A percentile compares a stretch with the other conserved stretches of the same genome.
These are phyloP conservation scores for Syrmaticus mikado DNA, from an alignment of 2,113 vertebrate species.

Conservation along the genomic window DNA sequence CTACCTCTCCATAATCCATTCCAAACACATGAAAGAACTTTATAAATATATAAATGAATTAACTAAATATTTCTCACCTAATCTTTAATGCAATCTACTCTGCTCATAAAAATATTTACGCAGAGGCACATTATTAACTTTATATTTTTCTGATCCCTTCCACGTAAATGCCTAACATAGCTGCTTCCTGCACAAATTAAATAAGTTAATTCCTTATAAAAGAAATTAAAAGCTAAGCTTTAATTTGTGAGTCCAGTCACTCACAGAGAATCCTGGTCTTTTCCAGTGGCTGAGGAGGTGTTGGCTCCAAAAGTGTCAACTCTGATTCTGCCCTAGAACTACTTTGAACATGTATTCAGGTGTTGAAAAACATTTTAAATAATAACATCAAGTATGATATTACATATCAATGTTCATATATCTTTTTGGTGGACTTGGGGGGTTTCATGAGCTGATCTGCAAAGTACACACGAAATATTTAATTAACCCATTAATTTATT, in stretches of 20 bases:
- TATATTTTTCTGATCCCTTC: conserved; percentile 23
- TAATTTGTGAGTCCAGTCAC: conserved; percentile 48
- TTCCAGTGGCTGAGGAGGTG: neutral
- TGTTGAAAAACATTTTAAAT: neutral
- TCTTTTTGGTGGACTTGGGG: neutral
- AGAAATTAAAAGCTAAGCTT: conserved; percentile 37
- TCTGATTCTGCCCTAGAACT: neutral
- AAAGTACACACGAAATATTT: neutral
- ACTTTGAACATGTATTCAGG: neutral
- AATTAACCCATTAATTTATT: conserved; percentile 7
- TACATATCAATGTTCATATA: neutral
- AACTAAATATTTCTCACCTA: conserved; percentile 36
- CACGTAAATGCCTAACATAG: neutral
- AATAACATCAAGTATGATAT: neutral
- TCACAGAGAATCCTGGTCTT: conserved; percentile 44
- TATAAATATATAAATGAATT: conserved; percentile 49
- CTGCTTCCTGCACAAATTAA: conserved; percentile 34
- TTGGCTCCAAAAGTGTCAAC: neutral
- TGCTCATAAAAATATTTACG: conserved; percentile 35
- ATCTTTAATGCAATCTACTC: conserved; percentile 31
- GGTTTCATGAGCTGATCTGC: neutral
- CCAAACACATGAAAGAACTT: conserved; percentile 45
- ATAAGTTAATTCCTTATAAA: conserved; percentile 41
- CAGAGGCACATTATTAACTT: neutral
- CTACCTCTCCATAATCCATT: conserved; percentile 16